Conservation (phyloP, 2,113 vertebrate genomes). For the Larimichthys crocea region DNA sequence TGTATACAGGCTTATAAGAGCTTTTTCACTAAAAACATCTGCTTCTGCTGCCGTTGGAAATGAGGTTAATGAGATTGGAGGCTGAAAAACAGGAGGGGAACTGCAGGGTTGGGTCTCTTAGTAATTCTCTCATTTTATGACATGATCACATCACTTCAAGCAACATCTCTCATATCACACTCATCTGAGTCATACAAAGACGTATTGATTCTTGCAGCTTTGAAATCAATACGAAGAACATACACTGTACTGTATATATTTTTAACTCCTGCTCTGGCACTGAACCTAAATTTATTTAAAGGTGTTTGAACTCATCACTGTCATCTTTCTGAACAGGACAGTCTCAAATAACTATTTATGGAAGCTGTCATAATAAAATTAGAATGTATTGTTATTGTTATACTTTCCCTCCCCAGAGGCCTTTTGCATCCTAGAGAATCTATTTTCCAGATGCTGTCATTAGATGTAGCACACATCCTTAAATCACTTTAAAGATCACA, state of each 20-base stretch:
- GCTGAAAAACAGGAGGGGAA: background rate
- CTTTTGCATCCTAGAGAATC: slow-evolving; percentile 20
- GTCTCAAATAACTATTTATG: slow-evolving; percentile 37
- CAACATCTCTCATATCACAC: background rate
- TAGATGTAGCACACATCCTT: slow-evolving; percentile 26
- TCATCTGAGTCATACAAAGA: background rate
- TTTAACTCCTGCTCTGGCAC: background rate
- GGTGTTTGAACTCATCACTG: slow-evolving; percentile 6
- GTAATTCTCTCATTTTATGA: background rate
- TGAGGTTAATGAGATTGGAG: background rate
- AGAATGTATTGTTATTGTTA: slow-evolving; percentile 52
- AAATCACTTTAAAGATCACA: slow-evolving; percentile 23
- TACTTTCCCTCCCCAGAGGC: background rate
- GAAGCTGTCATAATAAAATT: slow-evolving; percentile 42
- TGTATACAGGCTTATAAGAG: background rate
- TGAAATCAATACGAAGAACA: background rate
- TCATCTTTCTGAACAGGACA: slow-evolving; percentile 22
- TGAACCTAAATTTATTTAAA: slow-evolving; percentile 27
- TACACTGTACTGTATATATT: background rate
- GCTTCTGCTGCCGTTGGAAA: background rate
- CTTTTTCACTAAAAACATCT: background rate
- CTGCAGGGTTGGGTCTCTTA: background rate
- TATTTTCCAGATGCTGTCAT: slow-evolving; percentile 33
- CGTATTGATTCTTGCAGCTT: background rate
- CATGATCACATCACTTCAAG: background rate